Percentiles rank a stretch among this genome's conserved stretches.
phyloP scores from a whole-genome alignment of 2,888 invertebrate species.

The Sympetrum striolatum region DNA sequence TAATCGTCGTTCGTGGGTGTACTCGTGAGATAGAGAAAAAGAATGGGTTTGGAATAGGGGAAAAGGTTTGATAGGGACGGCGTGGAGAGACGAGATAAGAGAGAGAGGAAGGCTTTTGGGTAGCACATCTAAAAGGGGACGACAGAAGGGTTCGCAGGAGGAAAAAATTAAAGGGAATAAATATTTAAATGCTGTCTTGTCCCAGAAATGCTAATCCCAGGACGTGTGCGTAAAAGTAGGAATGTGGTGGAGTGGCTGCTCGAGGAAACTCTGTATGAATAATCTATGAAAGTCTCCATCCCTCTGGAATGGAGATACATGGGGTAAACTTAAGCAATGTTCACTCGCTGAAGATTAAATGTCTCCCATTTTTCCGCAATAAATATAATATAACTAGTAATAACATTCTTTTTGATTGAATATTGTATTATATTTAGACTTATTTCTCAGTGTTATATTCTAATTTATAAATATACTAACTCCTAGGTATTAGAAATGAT shows the following conservation, averaged over 20 bases:
- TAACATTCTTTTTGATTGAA: no score
- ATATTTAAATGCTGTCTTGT: neutral
- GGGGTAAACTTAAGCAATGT: no score
- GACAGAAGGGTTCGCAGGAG: neutral
- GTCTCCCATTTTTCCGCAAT: no score
- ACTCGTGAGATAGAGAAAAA: neutral
- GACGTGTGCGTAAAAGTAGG: neutral
- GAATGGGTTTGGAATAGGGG: neutral
- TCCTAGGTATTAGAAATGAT: no score
- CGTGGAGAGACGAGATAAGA: neutral
- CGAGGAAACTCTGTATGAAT: no score
- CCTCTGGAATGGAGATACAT: no score
- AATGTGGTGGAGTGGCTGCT: neutral
- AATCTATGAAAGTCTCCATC: no score
- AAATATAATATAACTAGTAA: no score
- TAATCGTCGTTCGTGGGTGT: neutral
- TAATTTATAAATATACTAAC: no score
- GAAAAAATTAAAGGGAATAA: neutral
- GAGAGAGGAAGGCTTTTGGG: neutral
- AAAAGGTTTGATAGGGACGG: neutral
- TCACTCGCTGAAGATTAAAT: no score
- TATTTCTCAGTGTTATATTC: no score
- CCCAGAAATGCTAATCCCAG: neutral
- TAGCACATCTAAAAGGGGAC: neutral
- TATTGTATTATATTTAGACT: no score